Evolutionary conservation across 2,113 vertebrate species (phyloP), one percentile per base, ranked within the genome.

Genomic region (Macquaria ambigua): DNA sequence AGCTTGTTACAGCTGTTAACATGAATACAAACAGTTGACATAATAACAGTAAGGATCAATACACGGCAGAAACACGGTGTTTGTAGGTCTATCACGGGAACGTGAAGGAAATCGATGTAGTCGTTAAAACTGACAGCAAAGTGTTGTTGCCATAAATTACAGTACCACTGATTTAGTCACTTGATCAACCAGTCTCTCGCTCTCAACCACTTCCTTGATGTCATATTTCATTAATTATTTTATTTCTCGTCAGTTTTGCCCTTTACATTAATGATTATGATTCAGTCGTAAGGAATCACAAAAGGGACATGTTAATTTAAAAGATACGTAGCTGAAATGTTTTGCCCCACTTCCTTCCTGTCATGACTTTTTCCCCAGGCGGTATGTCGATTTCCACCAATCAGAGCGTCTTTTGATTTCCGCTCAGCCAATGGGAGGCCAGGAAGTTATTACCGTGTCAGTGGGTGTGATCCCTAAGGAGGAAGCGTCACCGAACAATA

Each of bases 401-500:
- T 94, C 82, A 87, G 20, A 77, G 34, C 2, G 16, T 3, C 61
- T 5, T 10, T 62, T 64, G 5, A 28, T 50, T 69, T 48, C 8
- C 1, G 6, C n/a, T 87, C 73, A 91, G 80, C 93, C 93, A 94
- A 94, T 94, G 43, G 78, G 72, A 70, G 46, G 52, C 37, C 46
- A 50, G 66, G 28, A 89, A 50, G 50, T 15, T 39, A 18, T 74
- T 11, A 76, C 39, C 3, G 69, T 16, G n/a, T 78, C 83, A 71
- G 85, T 90, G 82, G 90, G 91, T 82, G 90, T 92, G 76, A 77
- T 62, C 72, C 64, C 21, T 16, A 34, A 89, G 70, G 18, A 89
- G 92, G 93, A 93, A 94, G 90, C 71, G 77, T 89, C 68, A 50
- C 20, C 66, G 90, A 90, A 85, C 83, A 88, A 74, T 78, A 74